Base-by-base conservation (phyloP, 92 coral and sea anemone species). In the Paragorgia papillata region DNA sequence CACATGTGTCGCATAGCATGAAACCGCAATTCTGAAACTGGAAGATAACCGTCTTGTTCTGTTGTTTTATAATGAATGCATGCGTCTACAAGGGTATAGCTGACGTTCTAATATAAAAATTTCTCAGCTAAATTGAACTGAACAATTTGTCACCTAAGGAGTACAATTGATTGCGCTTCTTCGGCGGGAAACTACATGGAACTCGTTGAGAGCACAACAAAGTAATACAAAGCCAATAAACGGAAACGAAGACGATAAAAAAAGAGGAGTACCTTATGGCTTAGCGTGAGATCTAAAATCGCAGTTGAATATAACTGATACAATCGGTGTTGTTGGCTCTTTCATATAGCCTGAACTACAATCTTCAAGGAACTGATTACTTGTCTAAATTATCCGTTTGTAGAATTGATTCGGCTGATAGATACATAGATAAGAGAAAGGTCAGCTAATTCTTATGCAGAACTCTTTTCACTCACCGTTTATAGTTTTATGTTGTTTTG, bases 341-440 rank as follows among this genome's bases (percentile, higher is more conserved):
- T n/a, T n/a, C n/a, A n/a, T n/a, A 66, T n/a, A 3, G 35, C 64
- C 41, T 19, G 63, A 21, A 55, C 31, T 71, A 0, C 19, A 71
- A 71, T 55, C 78, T 71, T 58, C 32, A 26, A 35, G 41, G 37
- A 50, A 71, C 78, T 54, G 78, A 71, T 71, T 54, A 58, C 58
- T 71, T 29, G 78, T 30, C 29, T 71, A 71, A 71, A 71, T 71
- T 54, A 58, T 30, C 28, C 78, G 64, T 71, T 71, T 71, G 78
- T 33, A 35, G 34, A 53, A 53, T 55, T 30, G 50, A 53, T 71
- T 69, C 33, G n/a, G 30, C 44, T 51, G 59, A 69, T 69, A 24
- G 40, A 43, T 48, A 71, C 78, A 71, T 33, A 31, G 78, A 71
- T 71, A 68, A 44, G 75, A 48, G 26, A 25, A 67, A 3, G 33